These are phyloP conservation scores for Amphiprion clarkii DNA, from an alignment of 2,797 vertebrate species.

Conservation along the genomic window DNA sequence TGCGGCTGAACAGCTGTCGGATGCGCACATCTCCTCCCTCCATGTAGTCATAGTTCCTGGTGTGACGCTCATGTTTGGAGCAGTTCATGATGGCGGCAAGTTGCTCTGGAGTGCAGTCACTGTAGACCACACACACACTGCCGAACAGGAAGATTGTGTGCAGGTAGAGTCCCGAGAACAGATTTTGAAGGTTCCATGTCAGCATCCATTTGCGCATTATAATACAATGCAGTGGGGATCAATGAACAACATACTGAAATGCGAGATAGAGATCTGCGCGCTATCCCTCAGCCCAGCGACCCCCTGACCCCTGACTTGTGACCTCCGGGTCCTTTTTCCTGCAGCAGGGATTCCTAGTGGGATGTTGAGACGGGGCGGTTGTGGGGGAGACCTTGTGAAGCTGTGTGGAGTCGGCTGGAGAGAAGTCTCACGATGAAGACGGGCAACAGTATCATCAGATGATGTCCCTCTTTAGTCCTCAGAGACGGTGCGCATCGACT, in stretches of 20 bases:
- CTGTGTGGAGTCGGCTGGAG: slow-evolving; percentile 46
- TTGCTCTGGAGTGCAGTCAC: slow-evolving; percentile 96
- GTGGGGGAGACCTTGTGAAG: slow-evolving; percentile 23
- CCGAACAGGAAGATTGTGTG: slow-evolving; percentile 93
- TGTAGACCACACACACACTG: slow-evolving; percentile 92
- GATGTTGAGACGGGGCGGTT: slow-evolving; percentile 15
- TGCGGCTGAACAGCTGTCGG: slow-evolving; percentile 97
- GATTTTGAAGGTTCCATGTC: slow-evolving; percentile 97
- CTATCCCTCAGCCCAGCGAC: slow-evolving; percentile 76
- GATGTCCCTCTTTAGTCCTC: slow-evolving; percentile 81
- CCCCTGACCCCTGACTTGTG: slow-evolving; percentile 85
- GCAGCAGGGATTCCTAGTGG: slow-evolving; percentile 40
- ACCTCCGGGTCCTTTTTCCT: slow-evolving; percentile 81
- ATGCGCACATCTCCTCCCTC: slow-evolving; percentile 98
- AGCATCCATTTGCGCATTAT: slow-evolving; percentile 99
- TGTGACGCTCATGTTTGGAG: slow-evolving; percentile 95
- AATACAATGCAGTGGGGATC: slow-evolving; percentile 93
- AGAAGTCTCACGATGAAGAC: slow-evolving; percentile 64
- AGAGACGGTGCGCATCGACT: slow-evolving; percentile 47
- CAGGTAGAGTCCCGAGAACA: slow-evolving; percentile 96
- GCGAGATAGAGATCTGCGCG: slow-evolving; percentile 84
- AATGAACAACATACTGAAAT: slow-evolving; percentile 97
- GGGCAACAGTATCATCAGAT: slow-evolving; percentile 67
- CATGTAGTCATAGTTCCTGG: slow-evolving; percentile 99
- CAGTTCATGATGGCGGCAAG: slow-evolving; percentile 96